Base-by-base conservation (phyloP, 2,888 invertebrate species). In the Xestobium rufovillosum region DNA sequence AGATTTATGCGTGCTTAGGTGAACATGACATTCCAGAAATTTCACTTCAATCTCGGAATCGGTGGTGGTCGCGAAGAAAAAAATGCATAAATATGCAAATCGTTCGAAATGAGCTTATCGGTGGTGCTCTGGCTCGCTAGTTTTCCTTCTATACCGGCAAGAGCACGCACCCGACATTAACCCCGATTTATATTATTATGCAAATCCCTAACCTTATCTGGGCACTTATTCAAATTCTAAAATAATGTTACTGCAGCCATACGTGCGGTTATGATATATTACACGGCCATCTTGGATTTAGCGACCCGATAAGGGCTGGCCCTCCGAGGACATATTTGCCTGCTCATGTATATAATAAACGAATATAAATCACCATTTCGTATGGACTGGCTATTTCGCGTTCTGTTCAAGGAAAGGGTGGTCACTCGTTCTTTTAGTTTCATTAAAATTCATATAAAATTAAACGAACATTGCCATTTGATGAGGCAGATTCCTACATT, bases 111-210 rank as follows among this genome's bases (percentile, higher is more conserved):
- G 55, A 59, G 60, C 60, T 61, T 63, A 62, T 61, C 60, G 54
- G 55, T 53, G 56, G 57, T 56, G 57, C 55, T 47, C 53, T 49
- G 52, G 56, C 52, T 55, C 54, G 58, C 55, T 41, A 12, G 42
- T 55, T 57, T 61, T 53, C 56, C 59, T 61, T 55, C 57, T 55
- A 52, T 52, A 55, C 56, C 55, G 54, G 38, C 31, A 50, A 49
- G 55, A 56, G 60, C 62, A 61, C 65, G 65, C 66, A 65, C 62
- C 60, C 60, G 59, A 61, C 62, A 65, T 65, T 66, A 66, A 64
- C 65, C 63, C 62, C 65, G 63, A 66, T 66, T 66, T 65, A 65
- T 65, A 65, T 63, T 65, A 63, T 65, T 66, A 66, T 67, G 65
- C 58, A 65, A 66, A 66, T 65, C 42, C 37, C 29, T 14, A 16